Base-by-base conservation (phyloP, 1,140 invertebrate species). In the Diorhabda sublineata region DNA sequence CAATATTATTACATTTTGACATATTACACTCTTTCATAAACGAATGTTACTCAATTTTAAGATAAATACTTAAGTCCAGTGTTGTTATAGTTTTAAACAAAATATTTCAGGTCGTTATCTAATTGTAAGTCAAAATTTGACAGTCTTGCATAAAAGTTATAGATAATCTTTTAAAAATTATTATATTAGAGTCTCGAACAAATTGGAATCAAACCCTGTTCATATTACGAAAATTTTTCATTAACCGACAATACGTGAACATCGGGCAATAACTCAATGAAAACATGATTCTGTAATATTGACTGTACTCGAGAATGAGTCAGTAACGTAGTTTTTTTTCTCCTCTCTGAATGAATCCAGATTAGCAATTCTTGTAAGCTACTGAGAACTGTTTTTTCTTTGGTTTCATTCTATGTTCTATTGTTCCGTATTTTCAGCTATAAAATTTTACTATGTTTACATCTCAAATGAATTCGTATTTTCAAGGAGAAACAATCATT, bases 151-250 rank as follows among this genome's bases (percentile, higher is more conserved):
- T 57, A 57, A 57, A 57, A 57, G 56, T 57, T 57, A 57, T 57
- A 57, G 56, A 57, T 57, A 57, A 57, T 57, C 56, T 57, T 57
- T 57, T 57, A 57, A 57, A 57, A 57, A 57, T 57, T 57, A 57
- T 57, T 57, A 57, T 57, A 57, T 57, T 57, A 57, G 56, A 57
- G 56, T 57, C 56, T 57, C 56, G 56, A 57, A 57, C 56, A 57
- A 57, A 57, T 57, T 57, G 56, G 56, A 57, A 57, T 57, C 8
- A 57, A 57, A 57, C 56, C 56, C 56, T 57, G 56, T 57, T 57
- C 56, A 57, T 57, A 57, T 57, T 57, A 57, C 56, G 56, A 57
- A 57, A 57, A 3, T 57, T 57, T 57, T 57, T 4, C 56, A 57
- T 57, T 57, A 57, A 57, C 56, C 56, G 56, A 57, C 56, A 57